Evolutionary conservation across 2,797 vertebrate species (phyloP).

Genomic region (Sebastes hubbsi): DNA sequence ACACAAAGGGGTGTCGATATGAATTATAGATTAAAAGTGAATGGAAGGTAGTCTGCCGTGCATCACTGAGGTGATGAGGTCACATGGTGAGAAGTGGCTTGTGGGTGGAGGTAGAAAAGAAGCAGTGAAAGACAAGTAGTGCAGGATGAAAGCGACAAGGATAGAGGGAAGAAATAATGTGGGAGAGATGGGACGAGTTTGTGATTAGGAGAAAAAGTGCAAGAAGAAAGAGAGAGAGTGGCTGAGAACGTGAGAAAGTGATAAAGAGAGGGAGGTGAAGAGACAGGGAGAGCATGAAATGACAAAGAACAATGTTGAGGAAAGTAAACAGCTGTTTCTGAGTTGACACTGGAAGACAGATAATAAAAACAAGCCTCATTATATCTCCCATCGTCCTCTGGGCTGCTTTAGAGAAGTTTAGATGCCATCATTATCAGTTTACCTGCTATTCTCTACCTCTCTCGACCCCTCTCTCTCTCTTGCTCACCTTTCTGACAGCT

Average conservation of each 20-base stretch:
- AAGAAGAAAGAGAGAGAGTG: neutral
- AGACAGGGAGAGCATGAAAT: neutral
- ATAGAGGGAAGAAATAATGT: neutral
- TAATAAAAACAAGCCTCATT: constrained; percentile 49
- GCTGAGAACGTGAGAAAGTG: neutral
- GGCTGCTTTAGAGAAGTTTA: constrained; percentile 42
- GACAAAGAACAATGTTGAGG: constrained; percentile 17
- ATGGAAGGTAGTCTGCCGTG: neutral
- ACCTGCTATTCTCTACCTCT: constrained; percentile 16
- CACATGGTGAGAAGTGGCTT: neutral
- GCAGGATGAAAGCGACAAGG: neutral
- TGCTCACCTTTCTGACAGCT: constrained; percentile 28
- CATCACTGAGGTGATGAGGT: constrained; percentile 11
- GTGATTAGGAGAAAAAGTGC: constrained; percentile 20
- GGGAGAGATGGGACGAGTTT: constrained; percentile 5
- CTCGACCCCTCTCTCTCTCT: neutral
- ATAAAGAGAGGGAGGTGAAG: constrained; percentile 1
- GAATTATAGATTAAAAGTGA: constrained; percentile 24
- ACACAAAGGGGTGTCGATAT: neutral
- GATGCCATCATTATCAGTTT: constrained; percentile 45
- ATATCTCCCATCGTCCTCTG: constrained; percentile 31
- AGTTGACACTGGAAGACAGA: constrained; percentile 32
- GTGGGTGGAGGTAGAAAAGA: neutral
- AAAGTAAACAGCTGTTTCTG: constrained; percentile 48
- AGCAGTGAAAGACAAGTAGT: neutral